Conservation (phyloP, 2,797 vertebrate species). For the Pachyuromys duprasi region DNA sequence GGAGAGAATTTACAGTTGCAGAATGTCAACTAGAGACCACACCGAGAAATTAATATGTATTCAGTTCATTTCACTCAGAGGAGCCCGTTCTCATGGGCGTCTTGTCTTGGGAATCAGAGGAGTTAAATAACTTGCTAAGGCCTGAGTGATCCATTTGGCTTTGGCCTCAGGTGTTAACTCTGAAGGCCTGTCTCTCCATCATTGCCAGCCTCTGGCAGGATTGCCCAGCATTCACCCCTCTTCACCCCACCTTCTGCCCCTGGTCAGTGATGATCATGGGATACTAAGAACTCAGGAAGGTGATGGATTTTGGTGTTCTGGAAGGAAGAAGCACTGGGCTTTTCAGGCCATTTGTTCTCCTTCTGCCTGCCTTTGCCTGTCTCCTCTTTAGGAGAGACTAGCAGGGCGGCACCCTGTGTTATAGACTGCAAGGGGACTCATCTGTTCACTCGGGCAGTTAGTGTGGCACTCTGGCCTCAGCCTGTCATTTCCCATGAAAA, state of each 20-base stretch:
- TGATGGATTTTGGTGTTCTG: background rate
- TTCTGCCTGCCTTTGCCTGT: background rate
- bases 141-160: background rate
- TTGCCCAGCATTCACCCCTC: accelerated
- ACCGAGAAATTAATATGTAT: background rate
- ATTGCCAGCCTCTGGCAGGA: background rate
- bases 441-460: background rate
- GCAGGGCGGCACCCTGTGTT: background rate
- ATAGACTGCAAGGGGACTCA: background rate
- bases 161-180: background rate
- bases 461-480: background rate
- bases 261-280: background rate
- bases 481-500: background rate
- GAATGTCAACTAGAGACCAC: background rate
- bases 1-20: background rate
- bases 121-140: background rate
- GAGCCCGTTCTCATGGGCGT: background rate
- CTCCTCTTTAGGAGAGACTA: constrained; percentile 19
- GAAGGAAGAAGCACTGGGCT: background rate
- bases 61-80: background rate
- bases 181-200: background rate
- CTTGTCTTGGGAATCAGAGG: background rate
- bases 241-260: background rate
- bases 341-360: background rate
- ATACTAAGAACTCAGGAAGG: background rate